phyloP scores from a whole-genome alignment of 2,113 vertebrate genomes.

The Fulica atra region DNA sequence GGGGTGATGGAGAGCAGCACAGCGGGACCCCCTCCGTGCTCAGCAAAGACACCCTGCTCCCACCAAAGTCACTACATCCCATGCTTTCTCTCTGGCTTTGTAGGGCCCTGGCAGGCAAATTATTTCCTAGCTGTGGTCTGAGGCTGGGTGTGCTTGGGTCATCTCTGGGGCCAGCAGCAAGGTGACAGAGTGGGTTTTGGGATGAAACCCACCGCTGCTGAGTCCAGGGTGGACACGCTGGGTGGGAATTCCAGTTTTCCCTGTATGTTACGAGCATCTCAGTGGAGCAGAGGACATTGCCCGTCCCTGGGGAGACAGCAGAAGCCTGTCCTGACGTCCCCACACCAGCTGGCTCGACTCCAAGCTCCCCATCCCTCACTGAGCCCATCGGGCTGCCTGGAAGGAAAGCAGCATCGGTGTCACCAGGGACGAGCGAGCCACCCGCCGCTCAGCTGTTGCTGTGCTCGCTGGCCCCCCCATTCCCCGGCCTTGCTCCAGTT shows the following conservation, averaged over 20 bases:
- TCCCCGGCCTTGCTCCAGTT: background rate
- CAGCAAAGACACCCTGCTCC: background rate
- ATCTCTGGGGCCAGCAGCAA: background rate
- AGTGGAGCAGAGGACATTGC: fast-evolving
- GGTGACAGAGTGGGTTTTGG: fast-evolving
- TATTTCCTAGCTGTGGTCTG: background rate
- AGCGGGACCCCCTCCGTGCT: background rate
- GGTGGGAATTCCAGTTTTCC: fast-evolving
- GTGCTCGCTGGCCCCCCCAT: no score
- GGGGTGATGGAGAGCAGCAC: background rate
- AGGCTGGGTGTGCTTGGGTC: background rate
- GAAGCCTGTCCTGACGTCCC: fast-evolving
- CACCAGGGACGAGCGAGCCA: background rate
- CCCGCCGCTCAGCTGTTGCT: no score
- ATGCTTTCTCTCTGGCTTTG: background rate
- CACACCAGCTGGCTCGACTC: background rate
- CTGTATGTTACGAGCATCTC: fast-evolving
- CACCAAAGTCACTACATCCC: background rate
- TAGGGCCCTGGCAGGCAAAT: fast-evolving
- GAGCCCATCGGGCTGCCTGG: fast-evolving
- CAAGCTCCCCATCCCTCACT: background rate
- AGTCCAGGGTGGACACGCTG: fast-evolving
- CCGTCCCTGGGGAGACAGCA: background rate
- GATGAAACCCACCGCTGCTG: fast-evolving
- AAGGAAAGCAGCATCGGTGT: background rate